These are phyloP conservation scores for Plagiodera versicolora DNA, from an alignment of 2,888 invertebrate species.

Conservation along the genomic window DNA sequence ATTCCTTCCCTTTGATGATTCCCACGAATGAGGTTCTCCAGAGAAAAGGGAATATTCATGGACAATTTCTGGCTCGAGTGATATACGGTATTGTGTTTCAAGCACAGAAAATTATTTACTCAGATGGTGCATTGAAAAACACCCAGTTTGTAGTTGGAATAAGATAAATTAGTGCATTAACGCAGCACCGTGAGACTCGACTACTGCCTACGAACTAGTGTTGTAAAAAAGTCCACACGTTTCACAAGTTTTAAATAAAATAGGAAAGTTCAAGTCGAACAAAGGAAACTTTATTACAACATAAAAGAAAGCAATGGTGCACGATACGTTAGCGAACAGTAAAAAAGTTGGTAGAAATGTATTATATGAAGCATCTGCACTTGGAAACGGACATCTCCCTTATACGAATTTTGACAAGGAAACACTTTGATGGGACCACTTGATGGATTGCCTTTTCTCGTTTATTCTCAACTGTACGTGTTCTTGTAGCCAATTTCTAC, in stretches of 20 bases:
- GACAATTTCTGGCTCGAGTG: background rate
- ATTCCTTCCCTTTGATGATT: conserved; percentile 15
- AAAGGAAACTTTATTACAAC: conserved; percentile 29
- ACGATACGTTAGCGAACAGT: conserved; percentile 27
- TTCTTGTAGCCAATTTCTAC: too few species aligned
- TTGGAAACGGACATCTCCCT: conserved; percentile 26
- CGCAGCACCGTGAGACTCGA: background rate
- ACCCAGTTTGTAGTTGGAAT: too few species aligned
- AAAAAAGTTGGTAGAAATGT: conserved; percentile 35
- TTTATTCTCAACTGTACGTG: too few species aligned
- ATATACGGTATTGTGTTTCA: too few species aligned
- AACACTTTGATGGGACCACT: background rate
- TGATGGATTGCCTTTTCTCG: background rate
- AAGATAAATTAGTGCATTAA: too few species aligned
- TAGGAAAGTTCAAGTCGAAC: conserved; percentile 22
- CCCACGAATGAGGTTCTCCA: conserved; percentile 3
- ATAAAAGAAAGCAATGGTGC: conserved; percentile 28
- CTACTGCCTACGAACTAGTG: background rate
- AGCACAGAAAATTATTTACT: too few species aligned
- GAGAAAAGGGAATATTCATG: background rate
- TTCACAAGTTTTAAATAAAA: conserved; percentile 24
- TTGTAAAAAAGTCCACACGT: background rate
- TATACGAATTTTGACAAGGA: background rate
- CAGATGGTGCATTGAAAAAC: too few species aligned
- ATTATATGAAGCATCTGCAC: conserved; percentile 38